These are phyloP conservation scores for Xestia rhomboidea DNA, from an alignment of 2,888 invertebrate species.

Conservation along the genomic window DNA sequence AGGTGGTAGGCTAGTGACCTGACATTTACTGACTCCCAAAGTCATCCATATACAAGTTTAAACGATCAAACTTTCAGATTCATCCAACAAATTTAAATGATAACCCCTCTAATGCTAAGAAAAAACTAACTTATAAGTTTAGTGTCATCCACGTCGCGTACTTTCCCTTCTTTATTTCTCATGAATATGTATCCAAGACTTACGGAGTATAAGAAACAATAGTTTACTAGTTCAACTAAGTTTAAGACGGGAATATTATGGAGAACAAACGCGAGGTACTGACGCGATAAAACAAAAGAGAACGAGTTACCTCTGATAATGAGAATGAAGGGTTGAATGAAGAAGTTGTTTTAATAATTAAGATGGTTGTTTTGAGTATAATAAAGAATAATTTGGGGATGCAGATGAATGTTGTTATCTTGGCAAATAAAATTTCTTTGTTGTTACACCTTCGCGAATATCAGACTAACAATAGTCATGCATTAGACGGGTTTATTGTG, in stretches of 20 bases:
- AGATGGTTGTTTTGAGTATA: conserved; percentile 7
- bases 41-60: not conserved
- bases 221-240: conserved; percentile 42
- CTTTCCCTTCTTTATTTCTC: conserved; percentile 30
- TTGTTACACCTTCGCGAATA: not conserved
- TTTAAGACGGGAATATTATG: conserved; percentile 29
- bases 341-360: conserved; percentile 28
- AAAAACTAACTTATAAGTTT: conserved; percentile 16
- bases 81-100: conserved; percentile 38
- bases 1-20: not conserved
- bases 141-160: conserved; percentile 28
- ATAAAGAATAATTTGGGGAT: conserved; percentile 13
- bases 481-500: not conserved
- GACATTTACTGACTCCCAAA: not conserved
- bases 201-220: conserved; percentile 40
- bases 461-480: not conserved
- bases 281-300: conserved; percentile 32
- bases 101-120: conserved; percentile 1
- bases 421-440: not conserved
- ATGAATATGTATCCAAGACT: conserved; percentile 50
- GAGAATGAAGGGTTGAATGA: conserved; percentile 21
- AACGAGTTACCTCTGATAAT: not conserved
- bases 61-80: conserved; percentile 7
- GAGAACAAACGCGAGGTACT: conserved; percentile 15
- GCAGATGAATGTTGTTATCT: not conserved